Evolutionary conservation across 2,113 vertebrate genomes (phyloP), one percentile per base, ranked within the genome.

Genomic region (Nanger granti): DNA sequence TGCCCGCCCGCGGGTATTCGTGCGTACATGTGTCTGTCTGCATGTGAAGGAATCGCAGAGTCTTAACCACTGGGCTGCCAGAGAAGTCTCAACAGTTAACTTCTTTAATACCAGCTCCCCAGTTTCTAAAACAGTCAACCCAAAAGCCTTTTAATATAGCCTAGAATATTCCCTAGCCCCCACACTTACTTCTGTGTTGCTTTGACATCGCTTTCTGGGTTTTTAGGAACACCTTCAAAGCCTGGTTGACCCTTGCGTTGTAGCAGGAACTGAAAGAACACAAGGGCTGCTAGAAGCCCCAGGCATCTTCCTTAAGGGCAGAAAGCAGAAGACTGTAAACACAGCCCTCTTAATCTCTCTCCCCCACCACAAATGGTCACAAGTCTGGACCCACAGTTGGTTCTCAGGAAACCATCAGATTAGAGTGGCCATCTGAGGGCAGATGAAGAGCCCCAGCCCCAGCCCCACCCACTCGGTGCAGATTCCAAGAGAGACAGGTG

Each of bases 361-460:
- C n/a, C 47, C 28, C 73, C 59, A 82, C 87, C 84, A 94, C 80
- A 76, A 84, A 92, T 85, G 85, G 89, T 91, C 95, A 96, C 94
- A 97, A 96, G 95, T n/a, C 83, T 41, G 64, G 62, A 76, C 93
- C 87, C 69, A 98, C 93, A 95, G 92, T 76, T 95, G 47, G 54
- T 84, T 97, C 95, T 95, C 82, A 96, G 97, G 90, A 98, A 97
- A 95, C 83, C 90, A 95, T 41, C 89, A 93, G 91, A 95, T 95
- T 89, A 86, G 89, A 91, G 54, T 29, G 29, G 47, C 89, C 94
- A 93, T 55, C 12, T 84, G 87, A 91, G 28, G 24, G 41, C 20
- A 59, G 54, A 92, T 54, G 52, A 90, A 85, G 28, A 37, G 20
- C 52, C 76, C 83, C 62, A 92, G 69, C 2, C 41, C 86, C 73